phyloP scores from a whole-genome alignment of 1,140 invertebrate genomes.

The Camponotus vicinus region DNA sequence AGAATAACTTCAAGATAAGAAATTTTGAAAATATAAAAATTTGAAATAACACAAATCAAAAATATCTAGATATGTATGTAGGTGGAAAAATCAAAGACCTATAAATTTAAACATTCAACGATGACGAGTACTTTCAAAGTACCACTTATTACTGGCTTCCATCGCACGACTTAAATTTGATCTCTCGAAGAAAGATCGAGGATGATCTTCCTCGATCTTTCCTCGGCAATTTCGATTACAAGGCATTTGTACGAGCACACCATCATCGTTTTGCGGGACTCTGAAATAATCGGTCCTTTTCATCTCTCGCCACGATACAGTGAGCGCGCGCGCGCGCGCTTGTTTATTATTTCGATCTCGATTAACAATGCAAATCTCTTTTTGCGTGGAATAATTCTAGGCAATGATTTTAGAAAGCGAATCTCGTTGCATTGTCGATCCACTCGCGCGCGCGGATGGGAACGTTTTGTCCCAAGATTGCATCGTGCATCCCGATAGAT shows the following conservation, averaged over 20 bases:
- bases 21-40: background rate
- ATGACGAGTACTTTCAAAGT: slow-evolving; percentile 39
- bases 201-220: slow-evolving; percentile 54
- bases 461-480: slow-evolving; percentile 70
- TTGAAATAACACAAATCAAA: background rate
- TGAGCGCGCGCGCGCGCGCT: slow-evolving; percentile 38
- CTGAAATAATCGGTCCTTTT: slow-evolving; percentile 71
- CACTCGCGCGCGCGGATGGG: slow-evolving; percentile 55
- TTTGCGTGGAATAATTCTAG: slow-evolving; percentile 75
- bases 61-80: too few relatives aligned
- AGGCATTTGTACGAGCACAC: slow-evolving; percentile 40
- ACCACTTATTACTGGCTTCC: slow-evolving; percentile 37
- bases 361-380: slow-evolving; percentile 79
- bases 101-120: slow-evolving; percentile 18
- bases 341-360: slow-evolving; percentile 76
- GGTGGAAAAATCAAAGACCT: too few relatives aligned
- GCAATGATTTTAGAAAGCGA: slow-evolving; percentile 78
- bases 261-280: slow-evolving; percentile 35
- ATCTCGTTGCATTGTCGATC: slow-evolving; percentile 55
- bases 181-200: slow-evolving; percentile 61
- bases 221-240: slow-evolving; percentile 53
- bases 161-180: slow-evolving; percentile 67
- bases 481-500: slow-evolving; percentile 70
- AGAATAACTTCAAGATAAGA: background rate
- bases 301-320: slow-evolving; percentile 59